Base-by-base conservation (phyloP, 2,888 invertebrate genomes). In the Carpatolechia fugitivella region DNA sequence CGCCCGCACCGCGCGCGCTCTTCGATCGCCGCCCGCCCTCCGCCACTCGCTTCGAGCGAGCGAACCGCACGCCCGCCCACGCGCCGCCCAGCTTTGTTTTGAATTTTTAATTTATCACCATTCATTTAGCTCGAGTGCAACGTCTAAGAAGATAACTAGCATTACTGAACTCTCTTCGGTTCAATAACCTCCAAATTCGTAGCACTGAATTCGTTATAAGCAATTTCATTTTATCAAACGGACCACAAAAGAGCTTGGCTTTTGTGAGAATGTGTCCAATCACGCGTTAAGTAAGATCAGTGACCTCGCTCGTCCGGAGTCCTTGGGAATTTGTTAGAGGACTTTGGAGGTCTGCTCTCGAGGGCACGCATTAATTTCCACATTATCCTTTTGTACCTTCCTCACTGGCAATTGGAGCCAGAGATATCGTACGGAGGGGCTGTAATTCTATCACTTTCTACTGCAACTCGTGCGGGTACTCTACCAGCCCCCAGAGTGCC, bases 21-120 rank as follows among this genome's bases (percentile, higher is more conserved):
- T 84, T 84, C 87, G 85, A 85, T 84, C 84, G 82, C 81, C 85
- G 83, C 84, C 83, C 85, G 83, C 85, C 87, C 83, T 80, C 85
- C 80, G 81, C 79, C 72, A 70, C 54, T 52, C 59, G 54, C 18
- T 4, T 5, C 41, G 18, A 60, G 49, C 59, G 60, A 57, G 71
- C 72, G 65, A 69, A 68, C 80, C 74, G 69, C 69, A 76, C 79
- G 78, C 76, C 83, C 86, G 83, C 87, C 88, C 83, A 84, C 85
- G 73, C 77, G 73, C 72, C 72, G 71, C 68, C 71, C 72, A 71
- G 79, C 84, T 86, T 87, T 87, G 87, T 88, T 88, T 86, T 89
- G 80, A 85, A 87, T 89, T 84, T 86, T 89, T 88, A 87, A 88
- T 88, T 80, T 85, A 82, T 79, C 78, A 76, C 75, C 87, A 89